A percentile compares a stretch with the other conserved stretches of the same genome.
phyloP scores from a whole-genome alignment of 1,140 invertebrate species.

The Elysia chlorotica region DNA sequence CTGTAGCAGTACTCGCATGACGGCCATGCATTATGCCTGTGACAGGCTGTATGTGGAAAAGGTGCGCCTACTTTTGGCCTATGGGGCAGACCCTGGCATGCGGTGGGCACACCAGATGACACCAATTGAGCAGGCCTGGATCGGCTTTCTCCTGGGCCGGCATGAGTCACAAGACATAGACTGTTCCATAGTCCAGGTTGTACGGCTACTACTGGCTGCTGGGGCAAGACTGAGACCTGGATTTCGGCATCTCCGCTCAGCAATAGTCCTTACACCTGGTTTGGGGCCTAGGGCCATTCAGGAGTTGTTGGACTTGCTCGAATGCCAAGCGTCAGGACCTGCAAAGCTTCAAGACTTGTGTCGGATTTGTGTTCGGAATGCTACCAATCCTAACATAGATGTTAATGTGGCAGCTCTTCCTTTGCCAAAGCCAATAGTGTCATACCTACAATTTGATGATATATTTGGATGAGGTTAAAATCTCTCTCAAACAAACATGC shows the following conservation, averaged over 20 bases:
- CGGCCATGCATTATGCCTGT: slow-evolving; percentile 22
- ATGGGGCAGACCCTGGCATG: slow-evolving; percentile 16
- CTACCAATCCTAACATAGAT: slow-evolving; percentile 11
- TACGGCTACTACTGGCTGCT: slow-evolving; percentile 17
- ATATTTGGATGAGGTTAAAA: too few species aligned
- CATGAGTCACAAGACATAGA: too few species aligned
- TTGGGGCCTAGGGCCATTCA: neutral
- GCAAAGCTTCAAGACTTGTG: slow-evolving; percentile 14
- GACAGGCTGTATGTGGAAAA: slow-evolving; percentile 1
- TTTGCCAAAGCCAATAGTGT: slow-evolving; percentile 17
- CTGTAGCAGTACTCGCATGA: neutral
- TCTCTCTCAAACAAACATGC: too few species aligned
- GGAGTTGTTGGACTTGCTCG: neutral
- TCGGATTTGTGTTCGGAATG: slow-evolving; percentile 14
- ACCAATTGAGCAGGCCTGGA: neutral
- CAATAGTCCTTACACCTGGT: neutral
- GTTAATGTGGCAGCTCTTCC: slow-evolving; percentile 13
- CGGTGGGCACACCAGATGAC: neutral
- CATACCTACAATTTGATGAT: slow-evolving; percentile 23
- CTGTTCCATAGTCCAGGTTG: neutral
- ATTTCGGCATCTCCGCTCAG: neutral
- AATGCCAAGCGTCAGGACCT: neutral
- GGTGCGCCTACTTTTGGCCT: slow-evolving; percentile 16
- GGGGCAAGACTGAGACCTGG: slow-evolving; percentile 2
- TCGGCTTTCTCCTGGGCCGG: too few species aligned